Evolutionary conservation across 2,888 invertebrate genomes (phyloP), one percentile per base, ranked within the genome.

Genomic region (Trachelus stipa): DNA sequence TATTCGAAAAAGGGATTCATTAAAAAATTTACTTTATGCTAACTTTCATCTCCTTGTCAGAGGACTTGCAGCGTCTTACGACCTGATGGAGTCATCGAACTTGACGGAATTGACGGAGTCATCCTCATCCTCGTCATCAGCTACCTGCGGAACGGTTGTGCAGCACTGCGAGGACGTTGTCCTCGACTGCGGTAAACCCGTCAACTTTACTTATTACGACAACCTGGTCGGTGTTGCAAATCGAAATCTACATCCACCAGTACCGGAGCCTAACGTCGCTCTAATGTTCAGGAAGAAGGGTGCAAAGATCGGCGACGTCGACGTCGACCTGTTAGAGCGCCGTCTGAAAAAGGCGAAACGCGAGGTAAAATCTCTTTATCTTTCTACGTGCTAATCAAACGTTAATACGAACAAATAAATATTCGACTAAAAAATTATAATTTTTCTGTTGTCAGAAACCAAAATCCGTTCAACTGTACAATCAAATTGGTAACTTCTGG

Each of bases 401-500:
- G 2, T 56, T 56, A 40, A 40, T 4, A 4, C 4, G 9, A 23
- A 23, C 6, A 56, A 56, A 56, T 23, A 23, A 23, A 23, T 2
- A 56, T 2, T 56, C 9, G 23, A 56, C 9, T 9, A 23, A 9
- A 1, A 56, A 56, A 23, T 15, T 9, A 23, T 9, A 56, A 56
- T 56, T 9, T 23, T 23, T 56, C 9, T 56, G 9, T 56, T 73
- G 88, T 76, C 82, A 94, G 93, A 97, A 97, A 92, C 96, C 96
- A 79, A 96, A 96, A 87, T 96, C 96, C 77, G 95, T 96, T 34
- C 96, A 96, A 88, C 93, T 97, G 75, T 97, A 97, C 91, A 97
- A 97, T 91, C 97, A 97, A 91, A 97, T 98, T 88, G 97, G 97
- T 2, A 97, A 98, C 92, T 97, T 96, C 91, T 97, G 97, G 96